A percentile compares a stretch with the other conserved stretches of the same genome.
These are phyloP conservation scores for Murina feae DNA, from an alignment of 2,113 vertebrate genomes.

Conservation along the genomic window DNA sequence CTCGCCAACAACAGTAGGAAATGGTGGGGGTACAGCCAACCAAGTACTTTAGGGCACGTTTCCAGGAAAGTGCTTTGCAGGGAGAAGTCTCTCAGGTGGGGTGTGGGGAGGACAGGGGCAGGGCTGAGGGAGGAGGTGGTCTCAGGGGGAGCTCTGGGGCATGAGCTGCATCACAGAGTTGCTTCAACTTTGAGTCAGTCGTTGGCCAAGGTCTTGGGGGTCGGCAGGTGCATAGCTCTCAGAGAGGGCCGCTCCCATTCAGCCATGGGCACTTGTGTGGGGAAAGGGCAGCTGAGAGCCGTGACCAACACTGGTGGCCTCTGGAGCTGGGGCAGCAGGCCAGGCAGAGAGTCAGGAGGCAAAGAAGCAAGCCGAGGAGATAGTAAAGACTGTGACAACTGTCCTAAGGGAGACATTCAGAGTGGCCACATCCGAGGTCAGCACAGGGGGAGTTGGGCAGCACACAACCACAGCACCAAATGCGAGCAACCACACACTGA, in stretches of 20 bases:
- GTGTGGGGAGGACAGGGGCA: background rate
- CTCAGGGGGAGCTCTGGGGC: background rate
- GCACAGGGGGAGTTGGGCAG: background rate
- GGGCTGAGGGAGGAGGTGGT: too few relatives aligned
- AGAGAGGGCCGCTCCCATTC: background rate
- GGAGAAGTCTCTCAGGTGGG: background rate
- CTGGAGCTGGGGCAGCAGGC: background rate
- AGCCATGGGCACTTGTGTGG: background rate
- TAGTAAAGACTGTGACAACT: background rate
- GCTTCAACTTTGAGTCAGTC: background rate
- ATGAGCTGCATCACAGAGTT: background rate
- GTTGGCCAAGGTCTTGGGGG: background rate
- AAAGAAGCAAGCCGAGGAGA: background rate
- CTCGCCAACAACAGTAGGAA: background rate
- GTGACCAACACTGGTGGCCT: too few relatives aligned
- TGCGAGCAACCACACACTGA: background rate
- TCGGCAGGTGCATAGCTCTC: background rate
- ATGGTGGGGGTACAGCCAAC: background rate
- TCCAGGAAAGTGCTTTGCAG: background rate
- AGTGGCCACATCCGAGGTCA: too few relatives aligned
- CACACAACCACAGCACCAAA: background rate
- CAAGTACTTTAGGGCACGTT: rapidly evolving
- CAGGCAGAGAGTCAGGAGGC: background rate
- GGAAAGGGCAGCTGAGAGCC: background rate
- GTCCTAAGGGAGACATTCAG: background rate